These are phyloP conservation scores for Tenthredo distinguenda DNA, from an alignment of 2,888 invertebrate species.

Conservation along the genomic window DNA sequence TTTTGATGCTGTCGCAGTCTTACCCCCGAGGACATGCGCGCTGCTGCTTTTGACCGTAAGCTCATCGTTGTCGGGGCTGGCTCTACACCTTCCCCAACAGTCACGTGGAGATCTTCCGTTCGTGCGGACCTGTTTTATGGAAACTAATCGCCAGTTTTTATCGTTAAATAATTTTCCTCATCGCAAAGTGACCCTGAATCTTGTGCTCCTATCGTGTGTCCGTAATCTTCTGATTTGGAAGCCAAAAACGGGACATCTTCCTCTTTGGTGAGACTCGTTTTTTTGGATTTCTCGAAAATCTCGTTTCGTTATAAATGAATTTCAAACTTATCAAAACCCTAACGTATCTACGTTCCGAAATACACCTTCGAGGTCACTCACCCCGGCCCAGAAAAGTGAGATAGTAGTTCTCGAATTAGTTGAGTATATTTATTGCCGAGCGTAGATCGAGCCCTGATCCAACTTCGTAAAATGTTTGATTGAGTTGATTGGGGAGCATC, in stretches of 20 bases:
- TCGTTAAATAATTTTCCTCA: neutral
- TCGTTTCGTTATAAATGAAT: neutral
- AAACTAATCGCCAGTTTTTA: neutral
- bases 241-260: neutral
- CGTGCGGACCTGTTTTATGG: constrained; percentile 62
- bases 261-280: neutral
- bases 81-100: constrained; percentile 64
- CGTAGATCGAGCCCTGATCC: neutral
- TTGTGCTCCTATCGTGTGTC: neutral
- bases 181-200: neutral
- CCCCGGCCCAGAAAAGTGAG: neutral
- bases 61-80: constrained; percentile 58
- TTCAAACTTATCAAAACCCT: neutral
- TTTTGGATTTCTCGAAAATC: neutral
- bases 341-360: neutral
- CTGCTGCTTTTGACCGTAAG: neutral
- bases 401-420: neutral
- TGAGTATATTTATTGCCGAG: neutral
- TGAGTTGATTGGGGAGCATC: neutral
- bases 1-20: constrained; percentile 29
- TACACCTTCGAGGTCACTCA: neutral
- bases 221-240: neutral
- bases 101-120: constrained; percentile 72
- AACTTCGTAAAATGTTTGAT: neutral
- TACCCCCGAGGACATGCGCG: constrained; percentile 46